Percentiles rank a stretch among this genome's conserved stretches.
These are phyloP conservation scores for Herminia tarsipennalis DNA, from an alignment of 2,888 invertebrate species.

Conservation along the genomic window DNA sequence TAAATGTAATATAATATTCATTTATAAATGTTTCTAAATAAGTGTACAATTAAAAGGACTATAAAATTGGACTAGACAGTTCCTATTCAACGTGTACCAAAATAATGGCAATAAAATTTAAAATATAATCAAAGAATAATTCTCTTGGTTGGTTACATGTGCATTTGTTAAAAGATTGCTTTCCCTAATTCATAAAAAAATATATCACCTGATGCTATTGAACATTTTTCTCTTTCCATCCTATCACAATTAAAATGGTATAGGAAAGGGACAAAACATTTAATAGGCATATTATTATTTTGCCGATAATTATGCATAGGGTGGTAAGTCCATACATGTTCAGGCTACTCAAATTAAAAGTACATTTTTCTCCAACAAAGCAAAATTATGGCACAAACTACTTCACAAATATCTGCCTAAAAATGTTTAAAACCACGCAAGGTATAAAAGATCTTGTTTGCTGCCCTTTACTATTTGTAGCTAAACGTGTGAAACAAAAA, in stretches of 20 bases:
- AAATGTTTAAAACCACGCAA: background rate
- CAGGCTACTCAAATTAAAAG: background rate
- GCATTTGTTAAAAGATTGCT: too few species aligned
- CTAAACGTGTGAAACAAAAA: slow-evolving; percentile 6
- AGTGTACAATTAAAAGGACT: slow-evolving; percentile 35
- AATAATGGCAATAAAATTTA: background rate
- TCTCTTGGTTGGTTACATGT: too few species aligned
- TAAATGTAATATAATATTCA: slow-evolving; percentile 8
- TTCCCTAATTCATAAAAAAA: too few species aligned
- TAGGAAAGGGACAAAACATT: too few species aligned
- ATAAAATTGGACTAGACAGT: slow-evolving; percentile 44
- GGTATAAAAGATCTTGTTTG: background rate
- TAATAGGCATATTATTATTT: too few species aligned
- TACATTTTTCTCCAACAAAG: background rate
- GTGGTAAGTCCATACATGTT: too few species aligned
- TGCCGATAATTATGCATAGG: too few species aligned
- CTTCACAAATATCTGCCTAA: slow-evolving; percentile 4
- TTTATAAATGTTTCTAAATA: slow-evolving; percentile 25
- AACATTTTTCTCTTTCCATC: too few species aligned
- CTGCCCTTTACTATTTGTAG: too few species aligned
- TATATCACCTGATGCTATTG: too few species aligned
- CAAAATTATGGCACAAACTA: slow-evolving; percentile 12
- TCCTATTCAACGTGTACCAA: slow-evolving; percentile 30
- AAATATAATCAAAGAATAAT: too few species aligned
- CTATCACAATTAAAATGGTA: too few species aligned